Evolutionary conservation across 2,113 vertebrate genomes (phyloP), one percentile per base, ranked within the genome.

Genomic region (Boleophthalmus pectinirostris): DNA sequence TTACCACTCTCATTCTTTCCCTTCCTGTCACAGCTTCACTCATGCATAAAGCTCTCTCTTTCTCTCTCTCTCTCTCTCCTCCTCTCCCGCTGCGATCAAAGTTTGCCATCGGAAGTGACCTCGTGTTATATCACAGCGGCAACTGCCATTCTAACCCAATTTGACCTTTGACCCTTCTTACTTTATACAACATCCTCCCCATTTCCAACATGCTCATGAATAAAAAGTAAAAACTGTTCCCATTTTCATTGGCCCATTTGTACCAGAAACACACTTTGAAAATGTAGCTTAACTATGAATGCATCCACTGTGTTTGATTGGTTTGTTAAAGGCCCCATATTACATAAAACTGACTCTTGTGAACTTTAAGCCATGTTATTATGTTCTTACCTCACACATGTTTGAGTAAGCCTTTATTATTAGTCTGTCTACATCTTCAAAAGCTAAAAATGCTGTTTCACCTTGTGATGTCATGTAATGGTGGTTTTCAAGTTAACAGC

Each of bases 71-170:
- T 11, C 33, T 45, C 35, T 66, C 35, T 65, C 38, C 25, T 54
- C 29, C 57, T 38, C 71, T 75, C 83, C 82, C 14, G 82, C 81
- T 72, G 85, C 68, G 87, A 90, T 80, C 72, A 88, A 90, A 88
- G 82, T 72, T 65, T 79, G 64, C 73, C 69, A 69, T 9, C 73
- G 79, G 87, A 89, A 83, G 79, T 81, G 73, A 81, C 82, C 74
- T 70, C 0, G 51, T 57, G 0, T 77, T 18, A 64, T 43, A 69
- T 72, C 66, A 58, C 66, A n/a, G 25, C 45, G 23, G 66, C 66
- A 78, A 77, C 83, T 63, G 58, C 64, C 45, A 7, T 64, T 73
- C 70, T 80, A 80, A 75, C 65, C n/a, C 18, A 33, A 78, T 68
- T 47, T 66, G 70, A 91, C 76, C 81, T 80, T 54, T 81, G 77